Conservation (phyloP, 2,113 vertebrate genomes). For the Craseonycteris thonglongyai region DNA sequence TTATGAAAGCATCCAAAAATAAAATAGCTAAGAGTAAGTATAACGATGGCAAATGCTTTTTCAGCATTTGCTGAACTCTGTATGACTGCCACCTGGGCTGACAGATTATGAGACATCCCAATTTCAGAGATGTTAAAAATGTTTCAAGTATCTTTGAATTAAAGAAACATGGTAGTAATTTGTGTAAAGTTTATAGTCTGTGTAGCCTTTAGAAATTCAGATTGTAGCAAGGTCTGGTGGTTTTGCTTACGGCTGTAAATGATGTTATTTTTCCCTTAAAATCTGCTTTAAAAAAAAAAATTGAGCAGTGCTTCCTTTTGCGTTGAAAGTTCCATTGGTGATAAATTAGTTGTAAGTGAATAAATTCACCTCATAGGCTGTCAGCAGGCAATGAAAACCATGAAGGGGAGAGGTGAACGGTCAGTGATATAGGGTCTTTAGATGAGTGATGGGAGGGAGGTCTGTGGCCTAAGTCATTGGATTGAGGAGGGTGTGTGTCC, state of each 20-base stretch:
- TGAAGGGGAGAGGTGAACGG: background rate
- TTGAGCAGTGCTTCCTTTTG: background rate
- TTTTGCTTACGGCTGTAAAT: background rate
- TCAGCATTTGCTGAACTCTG: background rate
- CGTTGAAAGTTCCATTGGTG: background rate
- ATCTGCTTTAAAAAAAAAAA: background rate
- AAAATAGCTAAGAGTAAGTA: background rate
- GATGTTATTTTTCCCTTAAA: constrained; percentile 29
- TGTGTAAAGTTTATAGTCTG: background rate
- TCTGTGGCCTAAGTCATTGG: background rate
- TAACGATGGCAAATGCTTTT: background rate
- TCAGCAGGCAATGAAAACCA: background rate
- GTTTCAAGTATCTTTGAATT: background rate
- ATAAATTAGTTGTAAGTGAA: background rate
- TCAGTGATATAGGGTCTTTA: background rate
- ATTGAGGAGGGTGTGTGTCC: background rate
- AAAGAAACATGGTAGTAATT: background rate
- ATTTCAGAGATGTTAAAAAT: background rate
- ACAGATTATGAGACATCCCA: background rate
- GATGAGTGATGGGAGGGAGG: background rate
- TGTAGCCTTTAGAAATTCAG: constrained; percentile 3
- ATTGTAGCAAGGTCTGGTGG: background rate
- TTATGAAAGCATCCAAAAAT: background rate
- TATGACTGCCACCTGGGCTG: background rate
- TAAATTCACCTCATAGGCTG: background rate